Conservation (phyloP, 1,140 invertebrate genomes). For the honey bee (Apis mellifera) region Amel_HAv3.1 CM009937.2:9038501-9039000, state of each 20-base stretch:
- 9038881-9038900: slow-evolving; percentile 46
- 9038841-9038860: slow-evolving; percentile 70
- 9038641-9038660: slow-evolving; percentile 74
- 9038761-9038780: slow-evolving; percentile 79
- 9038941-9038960: slow-evolving; percentile 49
- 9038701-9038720: slow-evolving; percentile 82
- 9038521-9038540: slow-evolving; percentile 7
- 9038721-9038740: slow-evolving; percentile 78
- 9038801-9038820: slow-evolving; percentile 82
- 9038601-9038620: slow-evolving; percentile 74
- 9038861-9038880: slow-evolving; percentile 63
- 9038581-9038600: slow-evolving; percentile 70
- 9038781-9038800: slow-evolving; percentile 80
- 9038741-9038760: slow-evolving; percentile 82
- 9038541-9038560: slow-evolving; percentile 24
- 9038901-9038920: slow-evolving; percentile 7
- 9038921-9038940: slow-evolving; percentile 47
- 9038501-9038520: slow-evolving; percentile 23
- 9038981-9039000: slow-evolving; percentile 49
- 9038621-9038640: slow-evolving; percentile 75
- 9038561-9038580: slow-evolving; percentile 64
- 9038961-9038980: slow-evolving; percentile 39
- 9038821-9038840: slow-evolving; percentile 75
- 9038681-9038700: slow-evolving; percentile 79
- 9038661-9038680: slow-evolving; percentile 81